Evolutionary conservation across 2,888 invertebrate genomes (phyloP), one percentile per base, ranked within the genome.

Genomic region (Drosophila greeni): DNA sequence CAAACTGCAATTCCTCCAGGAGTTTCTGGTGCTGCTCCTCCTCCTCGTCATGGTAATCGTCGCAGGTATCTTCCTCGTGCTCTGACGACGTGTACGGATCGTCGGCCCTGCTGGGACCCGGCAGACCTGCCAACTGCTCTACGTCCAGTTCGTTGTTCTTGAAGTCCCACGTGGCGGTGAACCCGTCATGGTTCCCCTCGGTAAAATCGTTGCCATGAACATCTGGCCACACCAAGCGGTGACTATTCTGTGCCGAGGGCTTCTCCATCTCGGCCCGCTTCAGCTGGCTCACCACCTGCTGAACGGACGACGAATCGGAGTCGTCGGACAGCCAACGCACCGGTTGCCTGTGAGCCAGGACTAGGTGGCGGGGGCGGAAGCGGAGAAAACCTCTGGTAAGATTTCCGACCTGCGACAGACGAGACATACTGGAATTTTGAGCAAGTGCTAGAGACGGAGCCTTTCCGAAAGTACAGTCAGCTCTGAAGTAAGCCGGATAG

Each of bases 351-450:
- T 3, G 14, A 5, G 14, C 14, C 18, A 18, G 12, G 7, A 12
- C 2, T 3, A 11, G 5, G 0, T 3, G 37, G 4, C 11, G 7
- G 1, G 26, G 37, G 4, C 11, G 7, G 1, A 23, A 12, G 4
- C 29, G 16, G 3, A 18, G 3, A 7, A 23, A 3, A 24, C 23
- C n/a, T 3, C 45, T 39, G 9, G 45, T 18, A 0, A 36, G 4
- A 6, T 6, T 29, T 14, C 23, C 9, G 16, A 57, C 3, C 4
- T 18, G 20, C n/a, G 52, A 36, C 12, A 66, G 14, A 20, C 66
- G 66, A 16, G 51, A 20, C 66, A 66, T 66, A 8, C 12, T 60
- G 7, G 5, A 60, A 59, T 60, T 60, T 60, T 18, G 59, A 33
- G 14, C 5, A 8, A 23, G 24, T 24, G 42, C 57, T n/a, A 16